A percentile compares a stretch with the other conserved stretches of the same genome.
Conservation (phyloP, 2,888 invertebrate genomes). For the Sarcophaga subvicina region DNA sequence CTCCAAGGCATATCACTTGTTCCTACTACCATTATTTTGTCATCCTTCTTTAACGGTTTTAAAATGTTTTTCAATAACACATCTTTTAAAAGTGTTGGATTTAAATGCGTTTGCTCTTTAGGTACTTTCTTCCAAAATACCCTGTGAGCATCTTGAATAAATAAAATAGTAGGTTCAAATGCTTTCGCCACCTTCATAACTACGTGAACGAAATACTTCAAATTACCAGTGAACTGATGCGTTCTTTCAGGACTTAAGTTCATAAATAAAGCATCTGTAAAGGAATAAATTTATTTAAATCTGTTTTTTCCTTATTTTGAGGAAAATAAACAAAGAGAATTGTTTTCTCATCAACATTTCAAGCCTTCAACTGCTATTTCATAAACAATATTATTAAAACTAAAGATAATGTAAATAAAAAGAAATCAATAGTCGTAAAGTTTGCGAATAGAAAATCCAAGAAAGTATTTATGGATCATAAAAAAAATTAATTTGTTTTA, state of each 20-base stretch:
- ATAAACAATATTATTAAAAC: no score
- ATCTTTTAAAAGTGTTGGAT: conserved; percentile 83
- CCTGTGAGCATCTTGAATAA: conserved; percentile 83
- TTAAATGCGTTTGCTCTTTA: conserved; percentile 77
- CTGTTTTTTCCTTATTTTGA: no score
- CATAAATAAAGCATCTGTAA: conserved; percentile 84
- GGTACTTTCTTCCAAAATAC: conserved; percentile 83
- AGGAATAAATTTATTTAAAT: not conserved
- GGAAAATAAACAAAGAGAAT: no score
- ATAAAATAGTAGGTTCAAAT: conserved; percentile 85
- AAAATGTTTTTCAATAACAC: conserved; percentile 83
- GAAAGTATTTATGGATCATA: no score
- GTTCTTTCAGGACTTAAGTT: conserved; percentile 86
- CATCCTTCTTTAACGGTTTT: conserved; percentile 83
- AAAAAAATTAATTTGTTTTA: no score
- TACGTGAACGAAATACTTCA: conserved; percentile 85
- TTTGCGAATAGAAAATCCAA: no score
- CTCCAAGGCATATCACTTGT: conserved; percentile 83
- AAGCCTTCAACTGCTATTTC: no score
- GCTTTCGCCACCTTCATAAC: conserved; percentile 85
- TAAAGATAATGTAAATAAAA: no score
- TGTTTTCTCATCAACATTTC: no score
- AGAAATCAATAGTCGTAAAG: no score
- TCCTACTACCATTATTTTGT: conserved; percentile 83
- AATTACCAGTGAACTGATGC: conserved; percentile 84